Evolutionary conservation across 1,140 invertebrate species (phyloP).

Genomic region (Musca vetustissima): DNA sequence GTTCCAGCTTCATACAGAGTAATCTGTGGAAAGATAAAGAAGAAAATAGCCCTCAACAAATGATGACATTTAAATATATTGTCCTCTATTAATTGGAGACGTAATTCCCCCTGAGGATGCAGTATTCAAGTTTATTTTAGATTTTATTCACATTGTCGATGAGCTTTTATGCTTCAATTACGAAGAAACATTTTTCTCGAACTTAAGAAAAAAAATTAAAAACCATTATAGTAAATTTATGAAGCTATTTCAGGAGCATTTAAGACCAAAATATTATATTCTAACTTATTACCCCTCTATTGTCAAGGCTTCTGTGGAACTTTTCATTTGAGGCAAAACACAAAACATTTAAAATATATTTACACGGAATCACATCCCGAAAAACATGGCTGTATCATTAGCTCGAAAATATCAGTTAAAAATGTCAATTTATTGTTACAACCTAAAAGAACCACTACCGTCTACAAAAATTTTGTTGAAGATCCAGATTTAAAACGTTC

Average conservation of each 20-base stretch:
- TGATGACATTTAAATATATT: conserved; percentile 33
- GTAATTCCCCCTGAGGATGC: conserved; percentile 9
- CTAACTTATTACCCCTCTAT: conserved; percentile 39
- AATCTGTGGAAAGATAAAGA: too few species aligned
- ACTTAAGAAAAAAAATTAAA: conserved; percentile 29
- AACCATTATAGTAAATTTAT: conserved; percentile 29
- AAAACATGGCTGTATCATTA: conserved; percentile 34
- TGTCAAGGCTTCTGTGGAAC: conserved; percentile 32
- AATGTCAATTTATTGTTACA: conserved; percentile 19
- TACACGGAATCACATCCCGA: conserved; percentile 29
- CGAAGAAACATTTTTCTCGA: conserved; percentile 29
- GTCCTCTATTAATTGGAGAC: conserved; percentile 37
- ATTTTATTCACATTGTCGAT: not conserved
- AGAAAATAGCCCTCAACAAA: too few species aligned
- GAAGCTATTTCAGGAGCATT: conserved; percentile 32
- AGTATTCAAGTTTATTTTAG: not conserved
- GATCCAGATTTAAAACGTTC: not conserved
- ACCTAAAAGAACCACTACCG: not conserved
- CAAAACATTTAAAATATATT: conserved; percentile 36
- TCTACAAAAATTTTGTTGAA: not conserved
- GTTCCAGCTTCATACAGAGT: too few species aligned
- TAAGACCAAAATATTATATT: conserved; percentile 42
- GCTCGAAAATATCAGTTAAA: conserved; percentile 36
- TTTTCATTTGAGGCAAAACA: conserved; percentile 44
- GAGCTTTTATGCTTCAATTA: not conserved